Percentiles rank a stretch among this genome's conserved stretches.
phyloP scores from a whole-genome alignment of 23 tunicate species.

The Clavelina lepadiformis region DNA sequence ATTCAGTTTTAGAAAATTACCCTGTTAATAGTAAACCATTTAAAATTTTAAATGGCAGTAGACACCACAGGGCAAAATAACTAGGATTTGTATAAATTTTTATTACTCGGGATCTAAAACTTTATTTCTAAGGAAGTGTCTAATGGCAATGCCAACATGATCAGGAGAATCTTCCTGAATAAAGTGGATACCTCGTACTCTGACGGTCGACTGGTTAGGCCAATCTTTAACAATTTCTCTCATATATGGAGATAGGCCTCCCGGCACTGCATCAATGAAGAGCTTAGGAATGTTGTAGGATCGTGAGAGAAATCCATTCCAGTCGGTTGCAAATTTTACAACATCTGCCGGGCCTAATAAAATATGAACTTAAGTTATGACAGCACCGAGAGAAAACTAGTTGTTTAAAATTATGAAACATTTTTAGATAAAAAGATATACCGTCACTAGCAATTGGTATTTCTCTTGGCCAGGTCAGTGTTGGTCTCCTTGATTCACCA shows the following conservation, averaged over 20 bases:
- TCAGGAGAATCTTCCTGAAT: slow-evolving; percentile 24
- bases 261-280: slow-evolving; percentile 17
- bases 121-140: no score
- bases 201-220: neutral
- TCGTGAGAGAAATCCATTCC: no score
- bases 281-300: slow-evolving; percentile 4
- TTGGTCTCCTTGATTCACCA: slow-evolving; percentile 15
- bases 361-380: no score
- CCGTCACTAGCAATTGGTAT: slow-evolving; percentile 13
- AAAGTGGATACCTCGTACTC: slow-evolving; percentile 4
- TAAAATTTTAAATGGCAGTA: no score
- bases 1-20: no score
- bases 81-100: no score
- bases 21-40: no score
- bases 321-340: neutral
- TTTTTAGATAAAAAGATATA: no score
- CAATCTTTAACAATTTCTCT: neutral
- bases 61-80: no score
- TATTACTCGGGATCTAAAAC: no score
- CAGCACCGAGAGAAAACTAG: no score
- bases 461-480: slow-evolving; percentile 15
- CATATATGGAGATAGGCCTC: neutral
- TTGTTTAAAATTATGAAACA: no score
- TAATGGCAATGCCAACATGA: slow-evolving; percentile 6
- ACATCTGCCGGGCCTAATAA: slow-evolving; percentile 18